Evolutionary conservation across 2,888 invertebrate species (phyloP).

Genomic region (Diarsia brunnea): DNA sequence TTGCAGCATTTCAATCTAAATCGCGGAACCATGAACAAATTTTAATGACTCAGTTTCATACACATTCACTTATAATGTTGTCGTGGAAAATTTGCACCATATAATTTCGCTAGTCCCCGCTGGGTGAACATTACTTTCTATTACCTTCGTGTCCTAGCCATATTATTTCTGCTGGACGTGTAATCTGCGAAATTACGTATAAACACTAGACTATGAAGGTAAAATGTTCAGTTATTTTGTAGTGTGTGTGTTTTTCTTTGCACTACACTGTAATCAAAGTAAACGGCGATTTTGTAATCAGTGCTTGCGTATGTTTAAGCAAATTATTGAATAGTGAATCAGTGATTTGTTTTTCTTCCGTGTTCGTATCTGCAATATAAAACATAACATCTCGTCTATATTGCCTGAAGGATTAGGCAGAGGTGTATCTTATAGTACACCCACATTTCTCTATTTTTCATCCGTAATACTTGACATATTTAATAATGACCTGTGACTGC

Average conservation of each 20-base stretch:
- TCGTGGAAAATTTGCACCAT: conserved; percentile 40
- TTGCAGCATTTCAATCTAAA: not conserved
- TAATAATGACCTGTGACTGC: no score
- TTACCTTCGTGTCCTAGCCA: conserved; percentile 60
- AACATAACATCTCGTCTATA: no score
- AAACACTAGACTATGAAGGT: conserved; percentile 45
- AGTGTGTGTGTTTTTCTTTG: conserved; percentile 40
- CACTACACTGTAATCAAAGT: conserved; percentile 40
- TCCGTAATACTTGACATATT: not conserved
- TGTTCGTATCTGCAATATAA: no score
- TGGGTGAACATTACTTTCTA: conserved; percentile 61
- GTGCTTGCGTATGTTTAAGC: conserved; percentile 4
- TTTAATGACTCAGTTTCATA: conserved; percentile 4
- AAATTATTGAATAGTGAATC: not conserved
- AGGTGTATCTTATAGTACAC: no score
- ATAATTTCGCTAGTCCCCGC: conserved; percentile 51
- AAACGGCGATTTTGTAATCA: conserved; percentile 30
- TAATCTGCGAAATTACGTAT: conserved; percentile 60
- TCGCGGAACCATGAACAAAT: conserved; percentile 24
- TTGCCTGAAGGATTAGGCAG: no score
- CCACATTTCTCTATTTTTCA: no score
- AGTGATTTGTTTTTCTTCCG: not conserved
- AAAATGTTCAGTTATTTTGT: conserved; percentile 41
- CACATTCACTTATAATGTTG: conserved; percentile 15
- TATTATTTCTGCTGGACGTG: conserved; percentile 59